Evolutionary conservation across 2,888 invertebrate species (phyloP).

Genomic region (Gymnoscelis rufifasciata): DNA sequence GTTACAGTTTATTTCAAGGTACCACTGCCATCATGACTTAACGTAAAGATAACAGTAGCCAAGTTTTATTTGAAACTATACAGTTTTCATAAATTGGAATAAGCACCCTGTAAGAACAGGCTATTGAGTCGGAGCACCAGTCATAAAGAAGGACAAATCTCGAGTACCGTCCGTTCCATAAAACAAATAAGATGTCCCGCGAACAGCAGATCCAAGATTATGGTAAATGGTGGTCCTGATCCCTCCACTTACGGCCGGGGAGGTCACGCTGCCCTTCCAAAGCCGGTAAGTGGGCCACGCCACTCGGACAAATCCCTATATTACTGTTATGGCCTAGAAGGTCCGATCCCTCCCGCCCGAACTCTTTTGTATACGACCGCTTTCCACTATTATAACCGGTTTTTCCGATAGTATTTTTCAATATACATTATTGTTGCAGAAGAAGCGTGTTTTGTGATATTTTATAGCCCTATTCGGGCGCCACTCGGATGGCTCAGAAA

Average conservation of each 20-base stretch:
- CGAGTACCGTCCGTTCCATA: conserved; percentile 21
- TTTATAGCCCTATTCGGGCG: conserved; percentile 26
- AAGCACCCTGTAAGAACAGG: conserved; percentile 10
- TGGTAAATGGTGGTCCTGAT: conserved; percentile 55
- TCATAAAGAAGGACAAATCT: conserved; percentile 26
- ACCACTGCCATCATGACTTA: too few species aligned
- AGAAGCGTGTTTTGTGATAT: conserved; percentile 23
- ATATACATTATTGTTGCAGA: conserved; percentile 33
- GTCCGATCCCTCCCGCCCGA: conserved; percentile 36
- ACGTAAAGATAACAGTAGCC: too few species aligned
- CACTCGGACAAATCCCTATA: conserved; percentile 59
- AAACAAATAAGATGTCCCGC: conserved; percentile 31
- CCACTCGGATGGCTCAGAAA: conserved; percentile 20
- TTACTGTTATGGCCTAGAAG: conserved; percentile 60
- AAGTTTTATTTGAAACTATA: background rate
- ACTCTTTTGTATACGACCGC: conserved; percentile 48
- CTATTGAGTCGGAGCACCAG: conserved; percentile 13
- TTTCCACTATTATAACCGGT: conserved; percentile 42
- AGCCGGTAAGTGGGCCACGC: conserved; percentile 61
- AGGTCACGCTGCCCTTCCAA: conserved; percentile 48
- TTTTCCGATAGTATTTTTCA: conserved; percentile 45
- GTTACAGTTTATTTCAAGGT: too few species aligned
- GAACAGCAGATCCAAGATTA: conserved; percentile 48
- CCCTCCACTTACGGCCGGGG: conserved; percentile 54
- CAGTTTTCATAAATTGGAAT: conserved; percentile 6